Evolutionary conservation across 2,888 invertebrate genomes (phyloP).

Genomic region (Sericinus montela): DNA sequence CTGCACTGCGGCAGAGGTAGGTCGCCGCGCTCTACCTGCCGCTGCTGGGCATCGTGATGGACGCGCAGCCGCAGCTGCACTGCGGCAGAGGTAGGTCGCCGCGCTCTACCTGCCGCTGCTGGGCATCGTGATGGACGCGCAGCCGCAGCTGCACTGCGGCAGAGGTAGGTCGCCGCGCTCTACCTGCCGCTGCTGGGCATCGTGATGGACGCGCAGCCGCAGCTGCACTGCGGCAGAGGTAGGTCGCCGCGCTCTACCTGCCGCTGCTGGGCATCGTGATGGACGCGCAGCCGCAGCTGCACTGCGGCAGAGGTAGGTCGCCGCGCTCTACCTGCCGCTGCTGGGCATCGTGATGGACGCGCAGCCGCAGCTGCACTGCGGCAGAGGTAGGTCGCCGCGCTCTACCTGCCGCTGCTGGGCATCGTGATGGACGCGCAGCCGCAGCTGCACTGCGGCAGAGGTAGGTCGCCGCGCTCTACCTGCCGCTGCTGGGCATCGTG

Average conservation of each 20-base stretch:
- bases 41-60: no score
- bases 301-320: slow-evolving; percentile 67
- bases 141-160: slow-evolving; percentile 76
- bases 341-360: no score
- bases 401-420: background rate
- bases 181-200: background rate
- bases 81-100: slow-evolving; percentile 64
- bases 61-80: slow-evolving; percentile 79
- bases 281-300: no score
- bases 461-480: slow-evolving; percentile 31
- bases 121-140: no score
- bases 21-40: background rate
- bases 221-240: slow-evolving; percentile 77
- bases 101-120: background rate
- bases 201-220: no score
- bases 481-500: no score
- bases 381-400: slow-evolving; percentile 56
- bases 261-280: no score
- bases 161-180: slow-evolving; percentile 53
- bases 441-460: slow-evolving; percentile 76
- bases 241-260: background rate
- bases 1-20: slow-evolving; percentile 73
- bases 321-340: background rate
- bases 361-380: slow-evolving; percentile 77
- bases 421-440: no score